Evolutionary conservation across 2,113 vertebrate genomes (phyloP).

Genomic region (Uria aalge): DNA sequence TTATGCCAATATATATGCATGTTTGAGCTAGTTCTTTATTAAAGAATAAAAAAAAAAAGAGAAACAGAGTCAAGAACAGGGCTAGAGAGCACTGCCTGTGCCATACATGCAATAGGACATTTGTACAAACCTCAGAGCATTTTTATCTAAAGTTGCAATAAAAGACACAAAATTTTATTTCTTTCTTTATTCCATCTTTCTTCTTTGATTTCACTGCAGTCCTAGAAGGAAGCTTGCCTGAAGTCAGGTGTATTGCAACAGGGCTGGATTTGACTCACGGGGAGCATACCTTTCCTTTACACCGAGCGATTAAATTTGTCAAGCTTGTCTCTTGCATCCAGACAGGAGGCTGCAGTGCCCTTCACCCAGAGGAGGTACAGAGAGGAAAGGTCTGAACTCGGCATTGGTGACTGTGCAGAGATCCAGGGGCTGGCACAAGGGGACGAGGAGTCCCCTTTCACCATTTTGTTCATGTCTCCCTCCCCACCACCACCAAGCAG

Average conservation of each 20-base stretch:
- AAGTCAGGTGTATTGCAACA: not conserved
- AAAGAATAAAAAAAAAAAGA: not conserved
- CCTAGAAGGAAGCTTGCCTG: not conserved
- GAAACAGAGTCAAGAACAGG: not conserved
- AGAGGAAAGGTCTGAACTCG: not conserved
- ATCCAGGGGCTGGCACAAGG: not conserved
- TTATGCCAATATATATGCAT: constrained; percentile 33
- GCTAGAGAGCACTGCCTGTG: not conserved
- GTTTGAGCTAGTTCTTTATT: constrained; percentile 48
- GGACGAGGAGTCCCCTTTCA: not conserved
- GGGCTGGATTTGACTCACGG: not conserved
- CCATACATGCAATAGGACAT: not conserved
- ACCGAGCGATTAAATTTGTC: not conserved
- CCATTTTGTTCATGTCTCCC: not conserved
- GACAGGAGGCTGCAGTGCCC: not conserved
- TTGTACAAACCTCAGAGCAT: not conserved
- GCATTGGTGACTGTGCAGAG: not conserved
- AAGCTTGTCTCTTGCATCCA: not conserved
- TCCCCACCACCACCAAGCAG: not conserved
- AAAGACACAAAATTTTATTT: not conserved
- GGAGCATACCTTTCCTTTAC: not conserved
- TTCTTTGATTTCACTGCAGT: not conserved
- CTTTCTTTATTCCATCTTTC: not conserved
- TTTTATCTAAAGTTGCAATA: not conserved
- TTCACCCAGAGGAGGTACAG: not conserved